These are phyloP conservation scores for Ormia ochracea DNA, from an alignment of 2,888 invertebrate species.

Conservation along the genomic window DNA sequence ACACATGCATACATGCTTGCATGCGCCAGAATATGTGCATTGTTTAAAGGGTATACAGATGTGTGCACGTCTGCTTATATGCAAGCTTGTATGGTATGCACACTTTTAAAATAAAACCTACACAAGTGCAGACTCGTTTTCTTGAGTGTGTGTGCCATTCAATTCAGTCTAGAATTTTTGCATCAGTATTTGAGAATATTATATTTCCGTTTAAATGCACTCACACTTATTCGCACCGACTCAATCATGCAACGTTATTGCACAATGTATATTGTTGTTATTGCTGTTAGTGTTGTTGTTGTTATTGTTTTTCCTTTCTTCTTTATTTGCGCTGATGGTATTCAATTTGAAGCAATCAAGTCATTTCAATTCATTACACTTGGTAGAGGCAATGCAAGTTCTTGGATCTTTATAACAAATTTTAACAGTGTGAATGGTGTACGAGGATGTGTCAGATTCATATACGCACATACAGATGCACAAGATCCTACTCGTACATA, in stretches of 20 bases:
- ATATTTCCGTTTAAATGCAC: conserved; percentile 13
- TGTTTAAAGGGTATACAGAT: background rate
- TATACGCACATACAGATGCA: too few relatives aligned
- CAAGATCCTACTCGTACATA: too few relatives aligned
- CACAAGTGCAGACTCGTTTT: background rate
- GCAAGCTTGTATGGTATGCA: background rate
- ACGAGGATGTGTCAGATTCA: too few relatives aligned
- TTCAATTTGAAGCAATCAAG: conserved; percentile 62
- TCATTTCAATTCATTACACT: conserved; percentile 63
- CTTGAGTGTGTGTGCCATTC: background rate
- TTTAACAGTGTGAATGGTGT: conserved; percentile 4
- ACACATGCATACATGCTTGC: background rate
- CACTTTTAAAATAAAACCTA: background rate
- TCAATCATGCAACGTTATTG: conserved; percentile 19
- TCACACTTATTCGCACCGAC: background rate
- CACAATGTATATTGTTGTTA: conserved; percentile 8
- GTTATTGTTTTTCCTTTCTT: background rate
- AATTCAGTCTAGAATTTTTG: background rate
- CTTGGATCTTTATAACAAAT: conserved; percentile 39
- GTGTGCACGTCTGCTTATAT: background rate
- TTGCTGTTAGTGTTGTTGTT: too few relatives aligned
- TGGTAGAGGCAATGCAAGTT: conserved; percentile 54
- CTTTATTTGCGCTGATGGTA: conserved; percentile 51
- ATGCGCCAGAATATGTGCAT: background rate
- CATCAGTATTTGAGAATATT: background rate